Percentiles rank a stretch among this genome's conserved stretches.
These are phyloP conservation scores for Mystacides longicornis DNA, from an alignment of 2,888 invertebrate species.

Conservation along the genomic window DNA sequence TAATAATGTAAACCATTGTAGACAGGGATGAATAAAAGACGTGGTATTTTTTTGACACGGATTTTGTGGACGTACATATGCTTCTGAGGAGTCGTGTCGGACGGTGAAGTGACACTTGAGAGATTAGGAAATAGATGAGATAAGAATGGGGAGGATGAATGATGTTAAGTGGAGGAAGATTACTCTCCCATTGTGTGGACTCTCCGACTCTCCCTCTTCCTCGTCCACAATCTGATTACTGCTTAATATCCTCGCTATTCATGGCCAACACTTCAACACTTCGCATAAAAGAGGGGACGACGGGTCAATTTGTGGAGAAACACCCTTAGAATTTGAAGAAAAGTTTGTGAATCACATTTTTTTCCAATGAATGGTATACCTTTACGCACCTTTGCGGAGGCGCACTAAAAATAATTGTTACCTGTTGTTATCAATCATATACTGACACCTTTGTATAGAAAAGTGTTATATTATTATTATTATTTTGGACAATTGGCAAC, in stretches of 20 bases:
- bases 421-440: too few relatives aligned
- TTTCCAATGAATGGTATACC: too few relatives aligned
- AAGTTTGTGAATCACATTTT: background rate
- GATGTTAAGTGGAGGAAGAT: background rate
- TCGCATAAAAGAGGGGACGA: background rate
- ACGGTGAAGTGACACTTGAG: background rate
- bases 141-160: background rate
- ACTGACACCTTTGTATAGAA: too few relatives aligned
- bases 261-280: background rate
- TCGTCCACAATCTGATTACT: constrained; percentile 1
- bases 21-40: background rate
- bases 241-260: background rate
- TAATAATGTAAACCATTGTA: too few relatives aligned
- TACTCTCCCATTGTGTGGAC: background rate
- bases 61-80: background rate
- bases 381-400: too few relatives aligned
- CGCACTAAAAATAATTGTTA: too few relatives aligned
- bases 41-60: background rate
- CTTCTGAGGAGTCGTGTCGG: background rate
- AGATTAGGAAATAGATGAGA: background rate
- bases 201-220: background rate
- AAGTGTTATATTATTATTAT: too few relatives aligned
- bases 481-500: too few relatives aligned
- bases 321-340: background rate
- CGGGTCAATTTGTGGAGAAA: background rate